Evolutionary conservation across 2,113 vertebrate genomes (phyloP), one percentile per base, ranked within the genome.

Genomic region (Mungos mungo): DNA sequence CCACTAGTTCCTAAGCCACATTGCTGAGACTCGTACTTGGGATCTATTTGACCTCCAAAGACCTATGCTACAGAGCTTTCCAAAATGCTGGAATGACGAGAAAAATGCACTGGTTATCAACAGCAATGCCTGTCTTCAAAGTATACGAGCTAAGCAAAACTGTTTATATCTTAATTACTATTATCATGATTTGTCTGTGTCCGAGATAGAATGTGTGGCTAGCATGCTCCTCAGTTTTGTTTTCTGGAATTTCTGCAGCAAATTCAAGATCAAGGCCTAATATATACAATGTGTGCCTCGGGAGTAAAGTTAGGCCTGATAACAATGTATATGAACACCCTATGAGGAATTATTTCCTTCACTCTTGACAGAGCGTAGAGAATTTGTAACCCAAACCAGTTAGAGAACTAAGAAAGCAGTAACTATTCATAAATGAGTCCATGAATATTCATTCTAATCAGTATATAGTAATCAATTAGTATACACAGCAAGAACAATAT

Each of bases 361-460:
- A 54, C 31, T 77, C 38, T 77, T 92, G 57, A 77, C 71, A 25
- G 27, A 47, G 33, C 47, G 92, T 81, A 87, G 88, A 96, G 38
- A 89, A 88, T 94, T 71, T 94, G 85, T 72, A 52, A 88, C 21
- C 18, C 27, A 96, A 96, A 82, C 35, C 38, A 65, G 66, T 63
- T 47, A 89, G 52, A 87, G 15, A 86, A 87, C 88, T 54, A 90
- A 9, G 50, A 86, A 93, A 80, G 18, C 10, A 66, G 68, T 81
- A 93, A 95, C 87, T 80, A 25, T 88, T 85, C 95, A 87, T 77
- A 23, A 96, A 71, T 35, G 16, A 83, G 54, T 12, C 50, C 82
- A 98, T 97, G 97, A 97, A 98, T 97, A 98, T 97, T 97, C 93
- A 98, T 94, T 83, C 72, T 84, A 97, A 96, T 98, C 92, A 97